Percentiles rank a stretch among this genome's conserved stretches.
Evolutionary conservation across 2,113 vertebrate genomes (phyloP).

Genomic region (Larimichthys polyactis): DNA sequence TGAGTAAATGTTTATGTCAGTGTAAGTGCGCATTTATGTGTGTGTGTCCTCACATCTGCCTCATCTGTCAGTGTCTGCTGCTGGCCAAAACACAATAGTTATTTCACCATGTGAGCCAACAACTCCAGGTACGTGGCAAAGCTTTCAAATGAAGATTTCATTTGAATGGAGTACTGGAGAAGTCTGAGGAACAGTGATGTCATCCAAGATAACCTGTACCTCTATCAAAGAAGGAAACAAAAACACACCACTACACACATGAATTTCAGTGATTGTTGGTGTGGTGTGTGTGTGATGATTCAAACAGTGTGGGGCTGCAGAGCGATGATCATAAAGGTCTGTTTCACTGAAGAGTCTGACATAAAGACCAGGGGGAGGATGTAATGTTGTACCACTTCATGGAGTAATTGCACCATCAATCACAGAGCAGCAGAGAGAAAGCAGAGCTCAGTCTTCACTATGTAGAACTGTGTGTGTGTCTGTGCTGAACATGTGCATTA

Average conservation of each 20-base stretch:
- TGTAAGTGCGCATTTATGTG: neutral
- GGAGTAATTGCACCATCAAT: conserved; percentile 50
- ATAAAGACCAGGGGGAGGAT: conserved; percentile 34
- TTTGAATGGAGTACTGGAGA: neutral
- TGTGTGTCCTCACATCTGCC: neutral
- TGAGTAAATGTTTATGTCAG: neutral
- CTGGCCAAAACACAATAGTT: neutral
- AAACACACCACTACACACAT: neutral
- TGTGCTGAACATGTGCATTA: neutral
- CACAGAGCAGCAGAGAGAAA: conserved; percentile 35
- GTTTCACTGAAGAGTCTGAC: conserved; percentile 9
- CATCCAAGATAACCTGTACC: neutral
- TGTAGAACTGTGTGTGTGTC: conserved; percentile 7
- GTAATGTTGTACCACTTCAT: conserved; percentile 37
- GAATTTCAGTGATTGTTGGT: neutral
- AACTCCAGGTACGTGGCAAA: neutral
- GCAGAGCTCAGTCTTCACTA: neutral
- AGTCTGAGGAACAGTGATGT: neutral
- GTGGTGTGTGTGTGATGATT: conserved; percentile 1
- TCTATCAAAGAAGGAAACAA: too few relatives aligned
- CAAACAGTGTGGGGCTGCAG: neutral
- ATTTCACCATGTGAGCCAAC: neutral
- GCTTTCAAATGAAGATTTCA: neutral
- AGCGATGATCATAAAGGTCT: neutral
- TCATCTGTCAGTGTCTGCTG: neutral